Evolutionary conservation across 2,113 vertebrate genomes (phyloP).

Genomic region (Limnothrissa miodon): DNA sequence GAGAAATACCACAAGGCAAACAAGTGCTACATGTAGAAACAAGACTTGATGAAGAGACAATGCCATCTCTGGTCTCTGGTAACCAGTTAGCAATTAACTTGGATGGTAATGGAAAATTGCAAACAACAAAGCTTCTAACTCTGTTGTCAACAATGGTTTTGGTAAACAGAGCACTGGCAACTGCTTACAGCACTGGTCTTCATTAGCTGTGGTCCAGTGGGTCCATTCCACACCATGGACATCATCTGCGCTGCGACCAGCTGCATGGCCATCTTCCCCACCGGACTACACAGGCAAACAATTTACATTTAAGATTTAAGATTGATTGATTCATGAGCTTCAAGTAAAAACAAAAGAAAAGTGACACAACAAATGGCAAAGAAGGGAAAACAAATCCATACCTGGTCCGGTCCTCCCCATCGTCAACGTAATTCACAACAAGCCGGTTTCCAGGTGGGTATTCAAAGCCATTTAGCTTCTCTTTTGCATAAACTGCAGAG

Average conservation of each 20-base stretch:
- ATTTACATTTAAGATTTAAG: too few species aligned
- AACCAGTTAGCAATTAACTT: too few species aligned
- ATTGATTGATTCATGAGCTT: too few species aligned
- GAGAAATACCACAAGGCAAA: not conserved
- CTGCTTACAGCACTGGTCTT: conserved; percentile 72
- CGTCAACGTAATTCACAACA: conserved; percentile 81
- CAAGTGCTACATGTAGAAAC: not conserved
- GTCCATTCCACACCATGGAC: conserved; percentile 76
- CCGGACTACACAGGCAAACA: conserved; percentile 70
- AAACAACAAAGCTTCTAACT: too few species aligned
- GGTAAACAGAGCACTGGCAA: not conserved
- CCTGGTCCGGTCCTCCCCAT: conserved; percentile 87
- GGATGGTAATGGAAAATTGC: too few species aligned
- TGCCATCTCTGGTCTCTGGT: too few species aligned
- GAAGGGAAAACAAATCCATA: conserved; percentile 54
- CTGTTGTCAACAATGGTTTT: too few species aligned
- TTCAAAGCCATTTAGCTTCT: conserved; percentile 92
- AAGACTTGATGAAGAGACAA: too few species aligned
- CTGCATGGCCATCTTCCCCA: conserved; percentile 92
- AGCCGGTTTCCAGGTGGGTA: conserved; percentile 94
- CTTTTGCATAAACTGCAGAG: conserved; percentile 93
- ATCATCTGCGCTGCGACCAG: conserved; percentile 92
- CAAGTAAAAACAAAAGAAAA: not conserved
- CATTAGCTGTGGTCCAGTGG: conserved; percentile 72
- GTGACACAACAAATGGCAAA: not conserved